phyloP scores from a whole-genome alignment of 2,113 vertebrate genomes.

The Siniperca knerii region DNA sequence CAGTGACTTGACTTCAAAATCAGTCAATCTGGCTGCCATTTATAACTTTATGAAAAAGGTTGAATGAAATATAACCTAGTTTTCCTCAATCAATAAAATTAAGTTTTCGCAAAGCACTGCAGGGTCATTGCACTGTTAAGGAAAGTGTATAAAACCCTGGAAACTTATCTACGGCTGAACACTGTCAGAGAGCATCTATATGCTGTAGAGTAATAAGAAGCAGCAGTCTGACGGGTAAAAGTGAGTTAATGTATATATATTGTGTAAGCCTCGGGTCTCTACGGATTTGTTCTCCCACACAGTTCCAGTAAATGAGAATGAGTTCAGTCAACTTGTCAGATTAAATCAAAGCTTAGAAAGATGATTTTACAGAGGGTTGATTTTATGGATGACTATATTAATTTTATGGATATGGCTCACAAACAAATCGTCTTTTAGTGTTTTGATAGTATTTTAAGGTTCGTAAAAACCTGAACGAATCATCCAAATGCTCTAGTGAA shows the following conservation, averaged over 20 bases:
- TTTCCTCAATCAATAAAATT: constrained; percentile 9
- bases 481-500: neutral
- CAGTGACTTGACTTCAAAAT: constrained; percentile 24
- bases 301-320: constrained; percentile 20
- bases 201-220: neutral
- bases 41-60: neutral
- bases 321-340: constrained; percentile 46
- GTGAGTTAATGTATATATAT: constrained; percentile 38
- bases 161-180: constrained; percentile 6
- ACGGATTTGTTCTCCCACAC: constrained; percentile 35
- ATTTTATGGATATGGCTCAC: constrained; percentile 19
- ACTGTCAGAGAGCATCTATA: neutral
- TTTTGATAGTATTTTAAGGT: constrained; percentile 21
- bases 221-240: constrained; percentile 6
- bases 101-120: neutral
- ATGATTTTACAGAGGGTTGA: constrained; percentile 42
- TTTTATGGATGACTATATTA: constrained; percentile 32
- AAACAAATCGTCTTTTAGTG: constrained; percentile 22
- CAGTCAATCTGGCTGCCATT: neutral
- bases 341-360: constrained; percentile 36
- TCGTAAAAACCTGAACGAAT: constrained; percentile 12
- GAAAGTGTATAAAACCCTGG: neutral
- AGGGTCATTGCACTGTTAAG: neutral
- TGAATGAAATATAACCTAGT: neutral
- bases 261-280: constrained; percentile 3